These are phyloP conservation scores for Recurvirostra avosetta DNA, from an alignment of 2,113 vertebrate genomes.

Conservation along the genomic window DNA sequence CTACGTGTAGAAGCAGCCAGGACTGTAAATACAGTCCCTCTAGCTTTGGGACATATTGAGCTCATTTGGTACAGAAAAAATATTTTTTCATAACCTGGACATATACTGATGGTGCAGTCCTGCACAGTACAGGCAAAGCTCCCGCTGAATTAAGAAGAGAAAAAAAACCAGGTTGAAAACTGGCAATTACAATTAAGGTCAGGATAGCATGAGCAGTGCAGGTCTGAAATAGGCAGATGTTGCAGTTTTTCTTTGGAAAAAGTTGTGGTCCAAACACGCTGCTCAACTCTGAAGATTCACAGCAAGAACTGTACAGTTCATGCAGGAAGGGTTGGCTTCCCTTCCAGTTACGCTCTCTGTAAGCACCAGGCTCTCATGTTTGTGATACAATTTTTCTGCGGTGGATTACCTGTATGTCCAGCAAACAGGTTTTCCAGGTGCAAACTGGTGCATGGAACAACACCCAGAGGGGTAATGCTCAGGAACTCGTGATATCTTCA, in stretches of 20 bases:
- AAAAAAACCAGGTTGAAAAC: background rate
- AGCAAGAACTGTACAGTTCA: background rate
- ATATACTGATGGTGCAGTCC: background rate
- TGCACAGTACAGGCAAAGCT: background rate
- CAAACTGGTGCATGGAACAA: background rate
- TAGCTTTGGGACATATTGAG: background rate
- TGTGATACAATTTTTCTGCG: background rate
- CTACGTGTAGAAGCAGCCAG: background rate
- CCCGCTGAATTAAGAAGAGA: background rate
- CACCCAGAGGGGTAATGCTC: background rate
- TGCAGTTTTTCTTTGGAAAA: background rate
- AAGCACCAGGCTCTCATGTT: background rate
- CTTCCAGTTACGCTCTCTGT: background rate
- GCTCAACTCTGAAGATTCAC: background rate
- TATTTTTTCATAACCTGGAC: background rate
- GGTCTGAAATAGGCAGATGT: background rate
- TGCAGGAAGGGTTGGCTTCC: background rate
- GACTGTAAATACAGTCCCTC: background rate
- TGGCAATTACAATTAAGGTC: background rate
- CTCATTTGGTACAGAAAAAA: background rate
- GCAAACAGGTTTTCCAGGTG: background rate
- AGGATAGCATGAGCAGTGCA: background rate
- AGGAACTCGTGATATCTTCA: background rate
- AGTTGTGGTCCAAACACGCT: background rate
- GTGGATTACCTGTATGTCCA: background rate